A percentile compares a stretch with the other conserved stretches of the same genome.
These are phyloP conservation scores for Huso huso DNA, from an alignment of 2,797 vertebrate genomes.

Conservation along the genomic window DNA sequence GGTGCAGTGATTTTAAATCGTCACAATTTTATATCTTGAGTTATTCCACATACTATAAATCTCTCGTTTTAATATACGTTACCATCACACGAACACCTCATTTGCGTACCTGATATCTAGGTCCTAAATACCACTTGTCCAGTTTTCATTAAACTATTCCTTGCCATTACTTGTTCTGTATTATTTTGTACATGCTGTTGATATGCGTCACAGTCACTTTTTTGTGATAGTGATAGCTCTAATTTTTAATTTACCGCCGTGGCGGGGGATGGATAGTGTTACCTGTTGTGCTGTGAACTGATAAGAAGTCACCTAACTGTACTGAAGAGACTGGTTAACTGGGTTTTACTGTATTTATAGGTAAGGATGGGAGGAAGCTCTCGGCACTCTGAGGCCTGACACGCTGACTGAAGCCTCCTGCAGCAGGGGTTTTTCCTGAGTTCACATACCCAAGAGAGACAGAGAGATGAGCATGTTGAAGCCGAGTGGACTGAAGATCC, in stretches of 20 bases:
- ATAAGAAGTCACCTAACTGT: too few relatives aligned
- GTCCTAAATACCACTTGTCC: too few relatives aligned
- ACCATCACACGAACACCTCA: too few relatives aligned
- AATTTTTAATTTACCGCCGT: not conserved
- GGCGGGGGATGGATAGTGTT: not conserved
- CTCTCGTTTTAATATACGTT: too few relatives aligned
- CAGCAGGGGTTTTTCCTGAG: slow-evolving; percentile 29
- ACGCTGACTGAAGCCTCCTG: slow-evolving; percentile 35
- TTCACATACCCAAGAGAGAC: not conserved
- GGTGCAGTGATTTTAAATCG: too few relatives aligned
- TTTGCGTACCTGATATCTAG: too few relatives aligned
- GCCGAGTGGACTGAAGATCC: slow-evolving; percentile 93
- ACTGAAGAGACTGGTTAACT: not conserved
- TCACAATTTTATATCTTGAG: too few relatives aligned
- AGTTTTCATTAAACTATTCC: too few relatives aligned
- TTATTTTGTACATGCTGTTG: not conserved
- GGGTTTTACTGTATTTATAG: slow-evolving; percentile 31
- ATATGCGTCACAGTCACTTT: not conserved
- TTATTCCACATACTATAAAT: too few relatives aligned
- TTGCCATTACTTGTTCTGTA: not conserved
- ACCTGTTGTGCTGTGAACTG: too few relatives aligned
- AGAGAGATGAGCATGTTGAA: slow-evolving; percentile 76
- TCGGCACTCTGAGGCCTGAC: slow-evolving; percentile 41
- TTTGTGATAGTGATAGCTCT: not conserved
- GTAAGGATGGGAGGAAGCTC: slow-evolving; percentile 49